Conservation (phyloP, 2,797 vertebrate genomes). For the Morus bassanus region DNA sequence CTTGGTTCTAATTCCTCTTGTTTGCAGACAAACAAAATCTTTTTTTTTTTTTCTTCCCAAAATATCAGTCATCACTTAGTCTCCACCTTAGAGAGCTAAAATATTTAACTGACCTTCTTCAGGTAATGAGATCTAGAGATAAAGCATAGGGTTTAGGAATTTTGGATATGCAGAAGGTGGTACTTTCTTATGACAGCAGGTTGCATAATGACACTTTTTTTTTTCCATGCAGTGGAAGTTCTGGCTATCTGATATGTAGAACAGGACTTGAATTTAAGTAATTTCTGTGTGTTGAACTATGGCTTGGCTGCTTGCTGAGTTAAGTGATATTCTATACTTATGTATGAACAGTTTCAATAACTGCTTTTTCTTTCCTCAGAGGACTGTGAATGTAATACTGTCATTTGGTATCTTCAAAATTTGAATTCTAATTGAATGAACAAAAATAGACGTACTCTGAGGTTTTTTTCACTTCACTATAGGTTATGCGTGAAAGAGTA, state of each 20-base stretch:
- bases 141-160: no score
- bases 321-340: neutral
- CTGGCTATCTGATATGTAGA: neutral
- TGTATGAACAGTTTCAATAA: neutral
- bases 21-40: neutral
- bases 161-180: neutral
- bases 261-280: neutral
- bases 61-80: neutral
- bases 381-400: neutral
- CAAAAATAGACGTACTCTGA: neutral
- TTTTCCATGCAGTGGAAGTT: neutral
- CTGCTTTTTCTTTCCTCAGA: neutral
- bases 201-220: neutral
- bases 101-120: neutral
- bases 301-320: neutral
- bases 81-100: no score
- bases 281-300: neutral
- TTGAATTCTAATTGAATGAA: neutral
- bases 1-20: neutral
- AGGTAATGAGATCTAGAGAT: neutral
- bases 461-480: neutral
- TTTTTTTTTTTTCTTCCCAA: neutral
- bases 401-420: neutral
- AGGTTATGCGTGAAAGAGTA: neutral
- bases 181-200: neutral